Percentiles rank a stretch among this genome's conserved stretches.
These are phyloP conservation scores for Ceratosolen solmsi DNA, from an alignment of 1,140 invertebrate genomes.

Conservation along the genomic window DNA sequence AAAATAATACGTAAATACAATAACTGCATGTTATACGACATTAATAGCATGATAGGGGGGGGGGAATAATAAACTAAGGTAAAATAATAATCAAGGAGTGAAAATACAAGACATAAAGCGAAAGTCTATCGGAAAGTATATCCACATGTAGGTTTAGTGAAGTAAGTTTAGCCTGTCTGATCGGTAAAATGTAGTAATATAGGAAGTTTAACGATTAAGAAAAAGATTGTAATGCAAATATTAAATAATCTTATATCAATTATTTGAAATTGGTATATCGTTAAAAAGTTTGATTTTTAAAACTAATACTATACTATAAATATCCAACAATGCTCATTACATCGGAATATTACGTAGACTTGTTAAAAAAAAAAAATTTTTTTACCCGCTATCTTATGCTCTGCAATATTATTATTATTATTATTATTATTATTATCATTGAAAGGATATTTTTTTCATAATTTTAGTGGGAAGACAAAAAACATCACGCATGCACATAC, in stretches of 20 bases:
- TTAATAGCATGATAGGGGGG: too few relatives aligned
- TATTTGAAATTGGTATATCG: not conserved
- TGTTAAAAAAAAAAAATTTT: not conserved
- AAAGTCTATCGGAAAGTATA: not conserved
- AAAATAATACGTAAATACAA: not conserved
- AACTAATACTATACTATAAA: not conserved
- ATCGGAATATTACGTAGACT: not conserved
- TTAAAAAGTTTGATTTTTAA: not conserved
- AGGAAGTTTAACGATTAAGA: not conserved
- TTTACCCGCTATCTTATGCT: not conserved
- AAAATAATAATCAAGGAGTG: constrained; percentile 1
- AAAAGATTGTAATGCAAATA: not conserved
- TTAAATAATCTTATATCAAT: not conserved
- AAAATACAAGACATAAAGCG: not conserved
- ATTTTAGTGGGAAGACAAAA: too few relatives aligned
- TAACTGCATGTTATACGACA: not conserved
- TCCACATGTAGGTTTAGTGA: not conserved
- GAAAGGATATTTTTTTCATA: too few relatives aligned
- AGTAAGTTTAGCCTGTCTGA: not conserved
- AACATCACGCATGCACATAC: too few relatives aligned
- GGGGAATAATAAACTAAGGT: not conserved
- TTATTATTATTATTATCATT: too few relatives aligned
- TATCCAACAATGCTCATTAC: not conserved
- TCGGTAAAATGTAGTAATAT: not conserved
- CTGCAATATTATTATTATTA: not conserved